These are phyloP conservation scores for Carcharodon carcharias DNA, from an alignment of 2,797 vertebrate genomes.

Conservation along the genomic window DNA sequence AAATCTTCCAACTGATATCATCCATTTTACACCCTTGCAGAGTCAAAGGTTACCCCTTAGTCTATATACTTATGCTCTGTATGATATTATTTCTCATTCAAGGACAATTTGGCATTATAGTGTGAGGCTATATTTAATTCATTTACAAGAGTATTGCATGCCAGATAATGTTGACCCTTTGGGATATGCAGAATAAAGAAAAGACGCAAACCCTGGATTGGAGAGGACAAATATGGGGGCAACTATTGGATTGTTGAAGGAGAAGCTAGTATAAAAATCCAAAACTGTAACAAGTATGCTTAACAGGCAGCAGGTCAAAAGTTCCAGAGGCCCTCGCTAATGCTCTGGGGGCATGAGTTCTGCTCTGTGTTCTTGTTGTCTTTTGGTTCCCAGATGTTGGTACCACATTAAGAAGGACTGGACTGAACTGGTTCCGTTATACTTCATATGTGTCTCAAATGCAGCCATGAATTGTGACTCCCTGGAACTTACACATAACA, in stretches of 20 bases:
- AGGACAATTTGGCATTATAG: not conserved
- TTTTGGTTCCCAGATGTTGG: too few relatives aligned
- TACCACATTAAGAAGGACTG: too few relatives aligned
- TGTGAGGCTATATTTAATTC: not conserved
- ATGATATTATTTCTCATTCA: not conserved
- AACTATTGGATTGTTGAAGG: not conserved
- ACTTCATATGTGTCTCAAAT: too few relatives aligned
- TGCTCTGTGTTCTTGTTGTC: too few relatives aligned
- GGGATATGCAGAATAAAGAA: not conserved
- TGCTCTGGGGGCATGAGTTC: too few relatives aligned
- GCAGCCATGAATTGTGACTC: too few relatives aligned
- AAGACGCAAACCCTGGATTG: not conserved
- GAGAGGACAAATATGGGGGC: not conserved
- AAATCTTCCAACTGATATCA: not conserved
- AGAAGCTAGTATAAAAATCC: not conserved
- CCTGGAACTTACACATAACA: too few relatives aligned
- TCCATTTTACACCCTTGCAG: not conserved
- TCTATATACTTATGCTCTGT: not conserved
- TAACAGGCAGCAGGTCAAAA: not conserved
- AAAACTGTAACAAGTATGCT: not conserved
- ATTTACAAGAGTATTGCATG: not conserved
- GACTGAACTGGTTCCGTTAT: too few relatives aligned
- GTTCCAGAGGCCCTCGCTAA: not conserved
- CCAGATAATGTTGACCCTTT: not conserved
- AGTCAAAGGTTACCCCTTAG: not conserved